These are phyloP conservation scores for Rhopalosiphum padi DNA, from an alignment of 1,140 invertebrate genomes.

Conservation along the genomic window DNA sequence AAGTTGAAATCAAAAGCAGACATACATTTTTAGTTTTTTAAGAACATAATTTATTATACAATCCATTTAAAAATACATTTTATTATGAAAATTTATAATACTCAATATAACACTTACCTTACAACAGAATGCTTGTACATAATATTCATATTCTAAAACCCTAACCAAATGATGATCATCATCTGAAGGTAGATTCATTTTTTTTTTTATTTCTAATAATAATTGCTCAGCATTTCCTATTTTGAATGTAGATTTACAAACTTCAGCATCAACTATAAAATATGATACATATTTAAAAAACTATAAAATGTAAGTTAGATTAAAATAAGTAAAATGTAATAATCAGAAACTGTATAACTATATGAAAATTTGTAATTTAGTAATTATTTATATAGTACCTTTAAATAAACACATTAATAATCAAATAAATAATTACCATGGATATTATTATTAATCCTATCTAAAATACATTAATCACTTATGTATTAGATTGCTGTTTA, in stretches of 20 bases:
- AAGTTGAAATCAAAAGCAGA: too few species aligned
- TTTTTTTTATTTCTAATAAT: background rate
- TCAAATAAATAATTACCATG: background rate
- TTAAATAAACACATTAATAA: background rate
- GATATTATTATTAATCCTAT: background rate
- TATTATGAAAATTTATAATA: background rate
- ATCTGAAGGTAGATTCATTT: background rate
- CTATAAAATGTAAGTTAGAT: too few species aligned
- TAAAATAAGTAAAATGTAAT: too few species aligned
- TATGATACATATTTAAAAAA: background rate
- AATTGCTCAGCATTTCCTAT: background rate
- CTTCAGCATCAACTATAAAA: slow-evolving; percentile 9
- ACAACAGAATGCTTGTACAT: slow-evolving; percentile 8
- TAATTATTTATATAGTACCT: background rate
- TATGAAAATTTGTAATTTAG: background rate
- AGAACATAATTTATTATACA: too few species aligned
- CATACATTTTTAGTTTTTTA: too few species aligned
- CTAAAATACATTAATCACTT: background rate
- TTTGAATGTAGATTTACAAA: slow-evolving; percentile 11
- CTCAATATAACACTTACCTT: background rate
- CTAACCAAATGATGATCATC: too few species aligned
- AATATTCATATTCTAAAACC: background rate
- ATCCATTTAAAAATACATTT: too few species aligned
- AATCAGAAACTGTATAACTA: background rate
- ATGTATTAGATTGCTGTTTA: background rate